These are phyloP conservation scores for Hecatera dysodea DNA, from an alignment of 2,888 invertebrate genomes.

Conservation along the genomic window DNA sequence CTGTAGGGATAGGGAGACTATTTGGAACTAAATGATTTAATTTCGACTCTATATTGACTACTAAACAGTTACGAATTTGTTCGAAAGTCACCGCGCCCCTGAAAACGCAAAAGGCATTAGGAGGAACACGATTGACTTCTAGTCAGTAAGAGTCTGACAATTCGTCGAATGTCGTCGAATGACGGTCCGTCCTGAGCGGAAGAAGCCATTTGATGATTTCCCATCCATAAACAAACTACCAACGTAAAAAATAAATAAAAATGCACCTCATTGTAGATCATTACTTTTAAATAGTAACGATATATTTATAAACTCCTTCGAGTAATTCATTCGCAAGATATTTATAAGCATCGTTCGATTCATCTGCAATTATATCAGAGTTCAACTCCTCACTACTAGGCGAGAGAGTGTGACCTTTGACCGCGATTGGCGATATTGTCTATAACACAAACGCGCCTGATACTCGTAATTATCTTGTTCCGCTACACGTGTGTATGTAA, in stretches of 20 bases:
- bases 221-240: neutral
- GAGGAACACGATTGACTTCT: too few species aligned
- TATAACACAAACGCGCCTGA: conserved; percentile 17
- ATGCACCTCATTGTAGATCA: too few species aligned
- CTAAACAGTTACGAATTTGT: too few species aligned
- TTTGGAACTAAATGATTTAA: neutral
- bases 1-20: too few species aligned
- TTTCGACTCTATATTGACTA: too few species aligned
- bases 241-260: neutral
- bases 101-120: too few species aligned
- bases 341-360: conserved; percentile 4
- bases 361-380: conserved; percentile 31
- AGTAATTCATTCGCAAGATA: neutral
- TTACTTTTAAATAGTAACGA: neutral
- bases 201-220: too few species aligned
- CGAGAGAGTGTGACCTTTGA: conserved; percentile 42
- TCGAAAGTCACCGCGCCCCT: too few species aligned
- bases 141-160: too few species aligned
- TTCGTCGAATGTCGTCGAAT: too few species aligned
- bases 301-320: conserved; percentile 1
- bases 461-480: conserved; percentile 28
- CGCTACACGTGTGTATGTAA: conserved; percentile 38
- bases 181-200: too few species aligned
- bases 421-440: conserved; percentile 32
- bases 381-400: conserved; percentile 23